Percentiles rank a stretch among this genome's conserved stretches.
These are phyloP conservation scores for Trachelus troglodyta DNA, from an alignment of 2,888 invertebrate species.

Conservation along the genomic window DNA sequence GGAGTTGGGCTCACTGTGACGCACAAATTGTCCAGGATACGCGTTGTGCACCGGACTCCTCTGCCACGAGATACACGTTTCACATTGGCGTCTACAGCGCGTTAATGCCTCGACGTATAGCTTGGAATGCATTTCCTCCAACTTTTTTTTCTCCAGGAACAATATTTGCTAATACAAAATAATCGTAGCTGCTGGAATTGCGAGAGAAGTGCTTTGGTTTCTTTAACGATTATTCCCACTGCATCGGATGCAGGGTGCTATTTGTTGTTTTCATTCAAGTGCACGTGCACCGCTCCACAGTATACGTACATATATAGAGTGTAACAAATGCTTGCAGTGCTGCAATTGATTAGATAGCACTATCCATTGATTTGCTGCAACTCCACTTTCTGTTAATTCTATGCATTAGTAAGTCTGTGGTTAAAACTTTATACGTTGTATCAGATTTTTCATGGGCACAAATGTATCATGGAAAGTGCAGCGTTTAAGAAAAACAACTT, in stretches of 20 bases:
- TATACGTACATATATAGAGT: not conserved
- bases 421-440: not conserved
- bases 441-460: not conserved
- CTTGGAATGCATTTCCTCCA: not conserved
- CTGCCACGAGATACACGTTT: not conserved
- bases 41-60: not conserved
- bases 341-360: not conserved
- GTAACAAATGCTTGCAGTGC: not conserved
- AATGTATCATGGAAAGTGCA: not conserved
- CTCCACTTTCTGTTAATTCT: not conserved
- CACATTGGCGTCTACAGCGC: not conserved
- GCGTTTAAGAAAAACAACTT: not conserved
- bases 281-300: not conserved
- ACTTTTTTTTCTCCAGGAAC: not conserved
- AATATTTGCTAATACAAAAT: not conserved
- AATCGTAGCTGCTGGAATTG: not conserved
- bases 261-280: not conserved
- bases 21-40: not conserved
- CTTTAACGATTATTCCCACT: not conserved
- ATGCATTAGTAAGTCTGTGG: not conserved
- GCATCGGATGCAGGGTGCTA: not conserved
- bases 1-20: constrained; percentile 38
- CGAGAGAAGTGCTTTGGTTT: not conserved
- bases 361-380: not conserved
- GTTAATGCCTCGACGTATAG: not conserved